These are phyloP conservation scores for Bombus huntii DNA, from an alignment of 1,140 invertebrate genomes.

Conservation along the genomic window DNA sequence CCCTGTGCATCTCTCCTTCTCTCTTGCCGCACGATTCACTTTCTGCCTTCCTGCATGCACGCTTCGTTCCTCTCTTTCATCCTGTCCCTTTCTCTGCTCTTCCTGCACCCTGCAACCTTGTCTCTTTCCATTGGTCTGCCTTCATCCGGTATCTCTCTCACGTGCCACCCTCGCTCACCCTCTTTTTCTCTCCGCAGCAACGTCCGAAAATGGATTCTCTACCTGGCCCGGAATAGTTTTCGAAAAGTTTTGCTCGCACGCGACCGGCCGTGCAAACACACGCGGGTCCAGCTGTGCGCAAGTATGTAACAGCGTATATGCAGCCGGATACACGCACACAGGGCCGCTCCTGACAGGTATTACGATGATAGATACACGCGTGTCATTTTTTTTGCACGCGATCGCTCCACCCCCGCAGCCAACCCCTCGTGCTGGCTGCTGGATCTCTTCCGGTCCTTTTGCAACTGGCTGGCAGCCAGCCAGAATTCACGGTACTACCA, in stretches of 20 bases:
- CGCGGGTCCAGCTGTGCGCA: not conserved
- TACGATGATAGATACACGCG: slow-evolving; percentile 73
- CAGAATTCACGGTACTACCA: slow-evolving; percentile 69
- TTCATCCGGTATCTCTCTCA: slow-evolving; percentile 1
- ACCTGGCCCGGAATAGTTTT: slow-evolving; percentile 62
- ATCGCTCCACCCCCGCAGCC: not conserved
- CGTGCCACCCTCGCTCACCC: no score
- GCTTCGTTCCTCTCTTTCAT: not conserved
- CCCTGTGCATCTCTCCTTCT: slow-evolving; percentile 20
- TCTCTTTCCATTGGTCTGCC: not conserved
- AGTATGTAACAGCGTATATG: not conserved
- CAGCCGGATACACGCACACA: not conserved
- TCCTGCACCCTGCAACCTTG: not conserved
- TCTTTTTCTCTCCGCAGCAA: not conserved
- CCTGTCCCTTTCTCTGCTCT: not conserved
- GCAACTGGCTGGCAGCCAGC: slow-evolving; percentile 68
- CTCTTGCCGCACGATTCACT: slow-evolving; percentile 15
- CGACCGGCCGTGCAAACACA: not conserved
- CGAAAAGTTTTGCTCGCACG: slow-evolving; percentile 63
- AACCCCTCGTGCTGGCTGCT: slow-evolving; percentile 3
- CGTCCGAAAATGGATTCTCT: slow-evolving; percentile 60
- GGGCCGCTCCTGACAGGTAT: slow-evolving; percentile 59
- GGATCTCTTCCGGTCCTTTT: slow-evolving; percentile 68
- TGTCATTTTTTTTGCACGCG: slow-evolving; percentile 25
- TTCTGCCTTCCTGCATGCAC: slow-evolving; percentile 10